These are phyloP conservation scores for Chrysaora quinquecirrha DNA, from an alignment of 30 jellyfish, hydroid and myxozoan genomes.

Conservation along the genomic window DNA sequence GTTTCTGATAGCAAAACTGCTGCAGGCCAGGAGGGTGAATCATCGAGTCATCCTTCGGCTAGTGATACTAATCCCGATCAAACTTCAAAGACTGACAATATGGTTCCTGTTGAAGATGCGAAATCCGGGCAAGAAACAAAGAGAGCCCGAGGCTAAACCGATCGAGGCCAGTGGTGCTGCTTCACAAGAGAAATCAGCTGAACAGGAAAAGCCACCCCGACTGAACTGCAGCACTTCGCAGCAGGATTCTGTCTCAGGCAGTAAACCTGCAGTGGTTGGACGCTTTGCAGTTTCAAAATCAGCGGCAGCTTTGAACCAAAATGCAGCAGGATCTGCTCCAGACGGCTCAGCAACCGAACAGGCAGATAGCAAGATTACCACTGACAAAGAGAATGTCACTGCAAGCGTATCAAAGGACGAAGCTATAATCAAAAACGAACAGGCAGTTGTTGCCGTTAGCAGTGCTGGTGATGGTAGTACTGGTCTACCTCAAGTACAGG, in stretches of 20 bases:
- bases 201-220: not conserved
- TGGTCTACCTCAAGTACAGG: not conserved
- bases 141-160: too few species aligned
- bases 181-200: too few species aligned
- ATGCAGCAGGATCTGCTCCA: not conserved
- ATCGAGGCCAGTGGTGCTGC: too few species aligned
- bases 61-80: too few species aligned
- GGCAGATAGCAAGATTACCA: not conserved
- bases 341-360: not conserved
- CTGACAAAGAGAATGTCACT: not conserved
- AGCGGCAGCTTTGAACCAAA: not conserved
- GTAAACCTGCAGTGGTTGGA: conserved; percentile 1
- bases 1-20: too few species aligned
- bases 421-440: not conserved
- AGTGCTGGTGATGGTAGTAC: too few species aligned
- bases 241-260: not conserved
- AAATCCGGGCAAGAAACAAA: too few species aligned
- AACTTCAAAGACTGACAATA: too few species aligned
- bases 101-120: too few species aligned
- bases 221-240: not conserved
- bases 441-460: not conserved
- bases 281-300: conserved; percentile 3
- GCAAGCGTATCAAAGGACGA: not conserved
- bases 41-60: too few species aligned
- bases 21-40: too few species aligned